Percentiles rank a stretch among this genome's conserved stretches.
Conservation (phyloP, 2,113 vertebrate genomes). For the Periophthalmus modestus region DNA sequence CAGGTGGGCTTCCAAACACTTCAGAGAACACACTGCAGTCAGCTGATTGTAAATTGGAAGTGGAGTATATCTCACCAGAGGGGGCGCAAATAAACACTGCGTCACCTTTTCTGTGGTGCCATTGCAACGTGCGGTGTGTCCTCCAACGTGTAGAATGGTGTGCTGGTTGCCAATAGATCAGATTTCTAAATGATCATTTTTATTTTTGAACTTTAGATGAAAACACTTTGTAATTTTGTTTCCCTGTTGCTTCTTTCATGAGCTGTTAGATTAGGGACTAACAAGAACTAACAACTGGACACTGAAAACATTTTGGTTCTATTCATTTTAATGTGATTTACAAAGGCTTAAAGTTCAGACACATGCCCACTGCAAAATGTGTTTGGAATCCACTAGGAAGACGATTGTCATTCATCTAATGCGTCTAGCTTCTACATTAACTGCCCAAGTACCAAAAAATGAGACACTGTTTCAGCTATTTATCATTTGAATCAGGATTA, state of each 20-base stretch:
- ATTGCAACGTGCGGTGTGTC: slow-evolving; percentile 30
- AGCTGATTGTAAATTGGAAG: slow-evolving; percentile 14
- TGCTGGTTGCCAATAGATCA: slow-evolving; percentile 66
- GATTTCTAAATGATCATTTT: slow-evolving; percentile 69
- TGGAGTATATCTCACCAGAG: neutral
- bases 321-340: slow-evolving; percentile 8
- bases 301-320: slow-evolving; percentile 21
- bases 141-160: slow-evolving; percentile 45
- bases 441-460: neutral
- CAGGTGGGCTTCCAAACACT: slow-evolving; percentile 64
- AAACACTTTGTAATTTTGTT: slow-evolving; percentile 82
- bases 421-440: too few relatives aligned
- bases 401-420: neutral
- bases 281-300: neutral
- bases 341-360: neutral
- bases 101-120: slow-evolving; percentile 17
- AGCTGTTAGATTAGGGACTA: slow-evolving; percentile 46
- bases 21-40: slow-evolving; percentile 34
- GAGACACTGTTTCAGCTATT: neutral
- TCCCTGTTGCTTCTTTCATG: slow-evolving; percentile 65
- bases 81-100: neutral
- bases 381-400: neutral
- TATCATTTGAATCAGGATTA: neutral
- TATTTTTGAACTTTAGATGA: slow-evolving; percentile 73
- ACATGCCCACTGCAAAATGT: neutral